Conservation (phyloP, 1,140 invertebrate genomes). For the Wasmannia auropunctata region DNA sequence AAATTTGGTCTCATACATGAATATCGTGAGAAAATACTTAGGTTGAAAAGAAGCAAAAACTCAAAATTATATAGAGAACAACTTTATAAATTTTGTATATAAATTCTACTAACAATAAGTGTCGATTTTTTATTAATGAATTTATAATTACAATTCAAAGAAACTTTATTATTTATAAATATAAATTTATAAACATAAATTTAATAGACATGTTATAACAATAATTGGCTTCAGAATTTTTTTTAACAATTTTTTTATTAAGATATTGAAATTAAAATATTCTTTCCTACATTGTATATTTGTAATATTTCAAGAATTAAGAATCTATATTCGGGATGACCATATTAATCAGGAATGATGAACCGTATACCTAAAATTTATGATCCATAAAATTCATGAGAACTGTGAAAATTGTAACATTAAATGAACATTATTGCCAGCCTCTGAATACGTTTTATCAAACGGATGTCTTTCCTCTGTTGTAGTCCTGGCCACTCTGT, state of each 20-base stretch:
- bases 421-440: neutral
- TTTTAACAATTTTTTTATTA: too few species aligned
- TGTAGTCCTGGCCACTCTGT: constrained; percentile 76
- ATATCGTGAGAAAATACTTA: neutral
- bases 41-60: too few species aligned
- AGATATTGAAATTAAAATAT: neutral
- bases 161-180: neutral
- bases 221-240: too few species aligned
- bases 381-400: neutral
- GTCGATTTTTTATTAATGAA: neutral
- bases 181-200: neutral
- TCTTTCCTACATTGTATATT: neutral
- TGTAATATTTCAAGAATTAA: constrained; percentile 6
- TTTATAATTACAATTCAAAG: neutral
- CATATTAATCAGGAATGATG: neutral
- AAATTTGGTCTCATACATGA: neutral
- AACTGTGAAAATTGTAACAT: neutral
- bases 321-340: neutral
- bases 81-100: neutral
- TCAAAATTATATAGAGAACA: neutral
- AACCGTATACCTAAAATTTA: neutral
- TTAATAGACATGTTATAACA: neutral
- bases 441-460: neutral
- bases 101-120: too few species aligned
- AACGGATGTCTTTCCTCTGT: constrained; percentile 41